These are phyloP conservation scores for Sebastes variabilis DNA, from an alignment of 2,797 vertebrate genomes.

Conservation along the genomic window DNA sequence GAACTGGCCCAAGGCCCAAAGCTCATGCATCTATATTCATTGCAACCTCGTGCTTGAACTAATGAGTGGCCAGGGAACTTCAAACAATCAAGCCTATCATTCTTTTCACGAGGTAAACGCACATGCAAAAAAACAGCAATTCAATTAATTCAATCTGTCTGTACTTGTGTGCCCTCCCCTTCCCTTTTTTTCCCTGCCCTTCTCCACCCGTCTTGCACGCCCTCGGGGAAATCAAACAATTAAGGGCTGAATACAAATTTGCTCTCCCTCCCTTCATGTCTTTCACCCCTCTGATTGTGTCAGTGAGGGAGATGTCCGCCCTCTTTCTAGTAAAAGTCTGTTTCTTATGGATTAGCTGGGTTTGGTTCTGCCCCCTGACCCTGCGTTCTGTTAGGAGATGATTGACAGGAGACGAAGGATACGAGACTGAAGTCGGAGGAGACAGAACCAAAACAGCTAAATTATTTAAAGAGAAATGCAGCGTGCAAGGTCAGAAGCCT, in stretches of 20 bases:
- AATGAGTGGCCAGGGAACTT: conserved; percentile 71
- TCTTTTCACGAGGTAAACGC: conserved; percentile 65
- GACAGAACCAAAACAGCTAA: conserved; percentile 7
- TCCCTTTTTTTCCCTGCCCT: background rate
- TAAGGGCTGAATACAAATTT: conserved; percentile 63
- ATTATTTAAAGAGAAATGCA: conserved; percentile 21
- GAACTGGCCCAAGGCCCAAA: conserved; percentile 49
- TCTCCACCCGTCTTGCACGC: background rate
- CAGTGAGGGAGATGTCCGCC: conserved; percentile 31
- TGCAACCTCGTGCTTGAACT: conserved; percentile 60
- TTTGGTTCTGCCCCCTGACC: conserved; percentile 10
- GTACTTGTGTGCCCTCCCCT: conserved; percentile 20
- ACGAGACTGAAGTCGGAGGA: background rate
- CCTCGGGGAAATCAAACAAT: conserved; percentile 69
- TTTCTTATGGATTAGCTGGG: conserved; percentile 33
- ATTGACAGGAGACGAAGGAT: conserved; percentile 13
- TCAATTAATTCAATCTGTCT: conserved; percentile 73
- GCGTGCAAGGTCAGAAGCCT: conserved; percentile 12
- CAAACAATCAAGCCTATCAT: conserved; percentile 72
- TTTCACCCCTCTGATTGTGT: conserved; percentile 37
- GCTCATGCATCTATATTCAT: conserved; percentile 70
- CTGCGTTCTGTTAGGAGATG: conserved; percentile 3
- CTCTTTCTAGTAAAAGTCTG: conserved; percentile 5
- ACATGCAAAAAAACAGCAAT: conserved; percentile 48
- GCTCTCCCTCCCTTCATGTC: conserved; percentile 26